phyloP scores from a whole-genome alignment of 2,888 invertebrate species.

The Amorpha juglandis region DNA sequence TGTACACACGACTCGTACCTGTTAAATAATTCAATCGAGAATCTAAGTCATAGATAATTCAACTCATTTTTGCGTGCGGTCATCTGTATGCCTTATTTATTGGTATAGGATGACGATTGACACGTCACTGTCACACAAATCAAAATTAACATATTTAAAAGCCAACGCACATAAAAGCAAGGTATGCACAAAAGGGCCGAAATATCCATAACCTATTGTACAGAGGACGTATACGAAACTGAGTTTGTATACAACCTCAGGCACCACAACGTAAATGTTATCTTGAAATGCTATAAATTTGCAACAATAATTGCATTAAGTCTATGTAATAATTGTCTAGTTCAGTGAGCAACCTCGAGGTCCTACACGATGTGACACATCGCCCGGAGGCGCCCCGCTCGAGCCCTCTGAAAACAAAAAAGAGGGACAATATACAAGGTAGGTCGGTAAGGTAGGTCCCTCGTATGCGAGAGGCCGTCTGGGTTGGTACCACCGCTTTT shows the following conservation, averaged over 20 bases:
- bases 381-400: not conserved
- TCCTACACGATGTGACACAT: too few relatives aligned
- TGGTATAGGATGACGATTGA: too few relatives aligned
- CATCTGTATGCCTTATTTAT: too few relatives aligned
- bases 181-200: too few relatives aligned
- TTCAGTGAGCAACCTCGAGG: slow-evolving; percentile 1
- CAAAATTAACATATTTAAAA: not conserved
- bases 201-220: not conserved
- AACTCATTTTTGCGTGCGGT: too few relatives aligned
- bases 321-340: not conserved
- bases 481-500: too few relatives aligned
- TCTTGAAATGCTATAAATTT: not conserved
- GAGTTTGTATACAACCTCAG: not conserved
- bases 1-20: too few relatives aligned
- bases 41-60: too few relatives aligned
- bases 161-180: not conserved
- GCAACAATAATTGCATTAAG: not conserved
- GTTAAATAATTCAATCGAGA: too few relatives aligned
- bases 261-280: slow-evolving; percentile 2
- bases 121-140: not conserved
- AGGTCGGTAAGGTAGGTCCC: too few relatives aligned
- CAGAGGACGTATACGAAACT: not conserved
- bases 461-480: too few relatives aligned
- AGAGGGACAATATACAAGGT: too few relatives aligned
- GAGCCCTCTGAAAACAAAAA: not conserved